Percentiles rank a stretch among this genome's conserved stretches.
Evolutionary conservation across 2,113 vertebrate species (phyloP).

Genomic region (Aix galericulata): DNA sequence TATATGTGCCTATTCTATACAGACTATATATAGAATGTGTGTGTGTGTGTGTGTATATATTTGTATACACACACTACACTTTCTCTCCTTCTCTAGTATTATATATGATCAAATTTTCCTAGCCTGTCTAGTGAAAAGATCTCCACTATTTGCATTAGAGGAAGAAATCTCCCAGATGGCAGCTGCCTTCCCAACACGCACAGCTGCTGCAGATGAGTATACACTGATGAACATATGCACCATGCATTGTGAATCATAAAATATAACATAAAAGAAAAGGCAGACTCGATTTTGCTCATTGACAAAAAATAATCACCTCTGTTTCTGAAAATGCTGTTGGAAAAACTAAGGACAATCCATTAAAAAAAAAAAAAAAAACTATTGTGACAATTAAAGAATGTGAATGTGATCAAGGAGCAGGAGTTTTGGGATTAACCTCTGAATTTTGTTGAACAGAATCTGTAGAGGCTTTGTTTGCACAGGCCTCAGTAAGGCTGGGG

Average conservation of each 20-base stretch:
- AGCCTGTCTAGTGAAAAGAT: neutral
- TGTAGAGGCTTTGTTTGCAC: neutral
- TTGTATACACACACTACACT: neutral
- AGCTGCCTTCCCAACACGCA: neutral
- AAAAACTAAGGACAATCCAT: neutral
- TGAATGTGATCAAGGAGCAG: neutral
- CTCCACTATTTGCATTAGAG: neutral
- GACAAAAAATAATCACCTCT: neutral
- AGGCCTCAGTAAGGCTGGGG: neutral
- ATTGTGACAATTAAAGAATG: neutral
- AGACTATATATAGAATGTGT: neutral
- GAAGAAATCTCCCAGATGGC: neutral
- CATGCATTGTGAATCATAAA: neutral
- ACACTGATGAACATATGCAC: accelerated
- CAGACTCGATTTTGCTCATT: neutral
- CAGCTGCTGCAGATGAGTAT: neutral
- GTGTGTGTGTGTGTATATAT: too few species aligned
- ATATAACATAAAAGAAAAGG: neutral
- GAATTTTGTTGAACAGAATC: neutral
- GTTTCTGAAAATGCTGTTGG: neutral
- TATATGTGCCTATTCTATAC: neutral
- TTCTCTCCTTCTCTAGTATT: neutral
- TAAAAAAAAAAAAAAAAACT: neutral
- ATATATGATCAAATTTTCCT: neutral
- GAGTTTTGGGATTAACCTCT: neutral